Conservation (phyloP, 2,113 vertebrate species). For the Crotalus tigris region DNA sequence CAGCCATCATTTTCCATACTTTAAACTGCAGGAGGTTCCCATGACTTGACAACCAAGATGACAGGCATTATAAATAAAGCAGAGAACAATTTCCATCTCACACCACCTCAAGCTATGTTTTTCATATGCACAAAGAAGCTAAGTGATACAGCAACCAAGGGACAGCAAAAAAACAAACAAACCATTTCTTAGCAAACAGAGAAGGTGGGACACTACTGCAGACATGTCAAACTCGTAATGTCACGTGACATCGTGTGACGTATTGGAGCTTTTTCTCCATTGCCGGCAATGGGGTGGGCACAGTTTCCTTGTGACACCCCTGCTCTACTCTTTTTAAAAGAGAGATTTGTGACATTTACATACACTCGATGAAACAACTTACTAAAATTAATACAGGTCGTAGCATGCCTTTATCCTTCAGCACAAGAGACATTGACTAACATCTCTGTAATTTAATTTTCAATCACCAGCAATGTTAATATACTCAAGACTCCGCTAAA, state of each 20-base stretch:
- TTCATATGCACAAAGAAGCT: neutral
- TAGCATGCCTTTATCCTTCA: neutral
- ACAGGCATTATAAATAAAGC: neutral
- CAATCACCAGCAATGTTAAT: neutral
- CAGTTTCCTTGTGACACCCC: no score
- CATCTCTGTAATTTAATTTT: neutral
- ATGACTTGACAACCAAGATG: neutral
- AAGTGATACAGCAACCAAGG: neutral
- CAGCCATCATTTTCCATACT: neutral
- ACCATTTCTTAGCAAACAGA: neutral
- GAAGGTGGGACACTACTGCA: neutral
- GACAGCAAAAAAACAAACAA: neutral
- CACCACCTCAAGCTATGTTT: neutral
- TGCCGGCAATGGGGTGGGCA: no score
- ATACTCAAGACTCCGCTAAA: neutral
- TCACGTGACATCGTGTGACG: no score
- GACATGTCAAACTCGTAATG: no score
- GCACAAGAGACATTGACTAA: neutral
- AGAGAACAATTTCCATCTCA: neutral
- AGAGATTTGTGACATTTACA: neutral
- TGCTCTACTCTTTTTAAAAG: neutral
- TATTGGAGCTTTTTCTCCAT: no score
- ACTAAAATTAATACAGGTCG: neutral
- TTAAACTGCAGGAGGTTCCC: neutral
- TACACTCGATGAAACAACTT: neutral